Percentiles rank a stretch among this genome's conserved stretches.
Evolutionary conservation across 2,888 invertebrate species (phyloP).

Genomic region (Pachydiplax longipennis): DNA sequence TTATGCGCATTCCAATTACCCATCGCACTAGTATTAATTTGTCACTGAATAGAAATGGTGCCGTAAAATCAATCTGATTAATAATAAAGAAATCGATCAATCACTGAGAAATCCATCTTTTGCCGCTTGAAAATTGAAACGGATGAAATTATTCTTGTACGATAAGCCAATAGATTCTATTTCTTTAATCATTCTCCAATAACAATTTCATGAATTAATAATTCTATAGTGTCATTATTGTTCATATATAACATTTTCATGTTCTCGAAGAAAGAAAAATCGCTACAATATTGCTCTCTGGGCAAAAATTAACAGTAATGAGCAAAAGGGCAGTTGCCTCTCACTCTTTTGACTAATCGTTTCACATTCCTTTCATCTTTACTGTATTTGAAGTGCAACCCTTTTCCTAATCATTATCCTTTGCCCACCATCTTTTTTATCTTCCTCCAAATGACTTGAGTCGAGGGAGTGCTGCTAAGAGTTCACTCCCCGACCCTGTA

Average conservation of each 20-base stretch:
- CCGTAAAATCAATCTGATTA: background rate
- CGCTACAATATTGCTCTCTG: background rate
- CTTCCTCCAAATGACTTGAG: background rate
- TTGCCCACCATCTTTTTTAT: background rate
- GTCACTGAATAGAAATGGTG: background rate
- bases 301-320: constrained; percentile 42
- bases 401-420: background rate
- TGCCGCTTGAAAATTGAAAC: background rate
- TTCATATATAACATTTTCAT: background rate
- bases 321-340: background rate
- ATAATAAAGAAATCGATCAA: background rate
- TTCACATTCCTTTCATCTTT: background rate
- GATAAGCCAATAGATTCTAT: background rate
- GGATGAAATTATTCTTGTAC: background rate
- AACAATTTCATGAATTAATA: background rate
- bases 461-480: background rate
- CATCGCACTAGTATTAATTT: background rate
- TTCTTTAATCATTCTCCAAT: background rate
- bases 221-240: background rate
- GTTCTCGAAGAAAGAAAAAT: background rate
- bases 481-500: background rate
- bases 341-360: background rate
- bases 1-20: background rate
- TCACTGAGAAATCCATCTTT: background rate
- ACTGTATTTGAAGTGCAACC: background rate